phyloP scores from a whole-genome alignment of 2,888 invertebrate genomes.

The Eristalis arbustorum region DNA sequence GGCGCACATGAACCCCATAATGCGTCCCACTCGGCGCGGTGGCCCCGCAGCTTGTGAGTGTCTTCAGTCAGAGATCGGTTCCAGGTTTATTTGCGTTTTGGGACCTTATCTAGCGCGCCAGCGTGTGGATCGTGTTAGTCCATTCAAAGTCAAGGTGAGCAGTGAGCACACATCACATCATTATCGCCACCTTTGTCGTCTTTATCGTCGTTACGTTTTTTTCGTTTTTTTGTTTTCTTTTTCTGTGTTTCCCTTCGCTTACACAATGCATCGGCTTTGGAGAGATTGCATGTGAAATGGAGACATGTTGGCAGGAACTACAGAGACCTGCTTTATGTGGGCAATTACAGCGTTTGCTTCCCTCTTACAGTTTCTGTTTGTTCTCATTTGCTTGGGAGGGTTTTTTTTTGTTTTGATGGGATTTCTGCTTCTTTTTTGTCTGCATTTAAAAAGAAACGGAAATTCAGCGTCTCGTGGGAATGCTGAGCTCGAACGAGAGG shows the following conservation, averaged over 20 bases:
- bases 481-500: neutral
- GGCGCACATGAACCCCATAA: conserved; percentile 54
- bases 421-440: conserved; percentile 16
- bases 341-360: conserved; percentile 46
- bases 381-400: conserved; percentile 7
- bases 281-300: conserved; percentile 14
- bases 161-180: conserved; percentile 60
- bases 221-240: neutral
- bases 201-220: conserved; percentile 12
- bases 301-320: conserved; percentile 23
- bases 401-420: conserved; percentile 26
- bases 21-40: conserved; percentile 53
- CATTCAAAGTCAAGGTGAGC: conserved; percentile 66
- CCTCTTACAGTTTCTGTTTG: neutral
- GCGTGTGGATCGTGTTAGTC: conserved; percentile 31
- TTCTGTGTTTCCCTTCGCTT: conserved; percentile 1
- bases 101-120: conserved; percentile 56
- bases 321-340: conserved; percentile 41
- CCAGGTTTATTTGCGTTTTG: conserved; percentile 27
- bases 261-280: conserved; percentile 36
- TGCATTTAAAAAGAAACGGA: conserved; percentile 44
- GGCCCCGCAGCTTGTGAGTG: neutral
- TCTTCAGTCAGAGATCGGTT: conserved; percentile 35
- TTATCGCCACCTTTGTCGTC: conserved; percentile 17
- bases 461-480: conserved; percentile 18